A percentile compares a stretch with the other conserved stretches of the same genome.
Evolutionary conservation across 2,888 invertebrate species (phyloP).

Genomic region (Ectemnius continuus): DNA sequence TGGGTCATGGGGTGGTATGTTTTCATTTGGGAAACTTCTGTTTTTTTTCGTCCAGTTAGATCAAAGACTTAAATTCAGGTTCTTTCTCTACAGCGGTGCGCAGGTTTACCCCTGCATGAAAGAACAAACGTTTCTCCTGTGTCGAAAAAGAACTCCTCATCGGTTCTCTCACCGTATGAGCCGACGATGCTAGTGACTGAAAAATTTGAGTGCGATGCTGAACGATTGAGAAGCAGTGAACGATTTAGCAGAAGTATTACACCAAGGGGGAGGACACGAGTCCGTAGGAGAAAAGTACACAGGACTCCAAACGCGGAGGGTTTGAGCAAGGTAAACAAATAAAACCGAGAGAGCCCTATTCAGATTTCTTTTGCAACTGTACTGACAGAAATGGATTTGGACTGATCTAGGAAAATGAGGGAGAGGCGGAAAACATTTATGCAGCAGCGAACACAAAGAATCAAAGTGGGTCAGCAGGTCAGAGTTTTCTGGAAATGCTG

Average conservation of each 20-base stretch:
- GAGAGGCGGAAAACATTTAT: conserved; percentile 65
- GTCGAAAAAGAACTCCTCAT: conserved; percentile 62
- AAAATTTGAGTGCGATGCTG: conserved; percentile 81
- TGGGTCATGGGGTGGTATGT: conserved; percentile 77
- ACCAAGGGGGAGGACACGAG: conserved; percentile 79
- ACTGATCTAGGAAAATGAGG: conserved; percentile 69
- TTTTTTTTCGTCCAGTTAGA: too few species aligned
- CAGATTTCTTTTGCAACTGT: neutral
- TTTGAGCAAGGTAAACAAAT: conserved; percentile 69
- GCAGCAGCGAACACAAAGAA: conserved; percentile 58
- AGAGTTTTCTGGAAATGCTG: conserved; percentile 75
- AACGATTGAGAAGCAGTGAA: conserved; percentile 82
- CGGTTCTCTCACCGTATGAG: conserved; percentile 70
- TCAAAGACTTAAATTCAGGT: neutral
- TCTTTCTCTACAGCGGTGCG: conserved; percentile 66
- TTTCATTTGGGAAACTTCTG: neutral
- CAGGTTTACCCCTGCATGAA: conserved; percentile 73
- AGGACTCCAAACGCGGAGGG: conserved; percentile 64
- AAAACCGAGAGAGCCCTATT: neutral
- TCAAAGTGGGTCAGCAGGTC: conserved; percentile 63
- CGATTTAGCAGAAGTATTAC: conserved; percentile 82
- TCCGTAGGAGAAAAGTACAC: conserved; percentile 70
- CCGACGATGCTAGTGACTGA: conserved; percentile 67
- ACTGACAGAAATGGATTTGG: neutral
- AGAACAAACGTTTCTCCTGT: conserved; percentile 75